A percentile compares a stretch with the other conserved stretches of the same genome.
phyloP scores from a whole-genome alignment of 2,113 vertebrate genomes.

The Cisticola juncidis region DNA sequence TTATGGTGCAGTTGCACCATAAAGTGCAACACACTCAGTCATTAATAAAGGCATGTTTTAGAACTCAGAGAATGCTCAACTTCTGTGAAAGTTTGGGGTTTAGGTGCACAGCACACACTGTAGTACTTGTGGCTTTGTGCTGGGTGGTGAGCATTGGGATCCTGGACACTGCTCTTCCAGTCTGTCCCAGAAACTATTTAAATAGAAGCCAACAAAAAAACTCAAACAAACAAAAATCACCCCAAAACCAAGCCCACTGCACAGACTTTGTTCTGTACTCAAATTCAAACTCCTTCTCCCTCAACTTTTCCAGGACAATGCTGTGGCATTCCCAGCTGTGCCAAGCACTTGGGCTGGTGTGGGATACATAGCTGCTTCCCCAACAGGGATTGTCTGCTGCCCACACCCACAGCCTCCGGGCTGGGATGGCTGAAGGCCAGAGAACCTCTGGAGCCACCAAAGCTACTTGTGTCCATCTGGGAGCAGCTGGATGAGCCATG shows the following conservation, averaged over 20 bases:
- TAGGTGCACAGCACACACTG: neutral
- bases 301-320: neutral
- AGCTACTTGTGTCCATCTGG: neutral
- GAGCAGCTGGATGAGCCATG: neutral
- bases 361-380: neutral
- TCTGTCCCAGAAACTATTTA: neutral
- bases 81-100: neutral
- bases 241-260: neutral
- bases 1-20: too few species aligned
- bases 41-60: neutral
- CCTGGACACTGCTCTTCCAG: neutral
- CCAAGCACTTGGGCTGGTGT: accelerated
- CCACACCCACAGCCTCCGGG: accelerated
- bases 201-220: neutral
- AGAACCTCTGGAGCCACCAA: accelerated
- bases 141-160: neutral
- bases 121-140: neutral
- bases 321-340: neutral
- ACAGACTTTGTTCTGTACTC: too few species aligned
- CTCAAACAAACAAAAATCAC: neutral
- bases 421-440: neutral
- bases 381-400: accelerated
- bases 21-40: neutral
- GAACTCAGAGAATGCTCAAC: neutral
- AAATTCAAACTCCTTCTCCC: neutral